These are phyloP conservation scores for Erpornis zantholeuca DNA, from an alignment of 2,113 vertebrate species.

Conservation along the genomic window DNA sequence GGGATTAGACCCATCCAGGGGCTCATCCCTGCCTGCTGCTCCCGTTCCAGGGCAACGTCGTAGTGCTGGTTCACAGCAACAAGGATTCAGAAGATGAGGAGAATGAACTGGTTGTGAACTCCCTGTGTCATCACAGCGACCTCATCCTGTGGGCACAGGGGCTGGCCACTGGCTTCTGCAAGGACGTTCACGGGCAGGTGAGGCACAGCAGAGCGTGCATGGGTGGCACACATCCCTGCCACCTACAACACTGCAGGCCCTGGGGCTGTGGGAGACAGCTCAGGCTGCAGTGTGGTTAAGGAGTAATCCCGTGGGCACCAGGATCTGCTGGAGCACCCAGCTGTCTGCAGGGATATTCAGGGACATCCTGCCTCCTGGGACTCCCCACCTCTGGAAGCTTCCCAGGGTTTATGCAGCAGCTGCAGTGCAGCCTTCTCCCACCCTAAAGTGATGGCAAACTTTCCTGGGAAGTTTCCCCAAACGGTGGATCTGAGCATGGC, in stretches of 20 bases:
- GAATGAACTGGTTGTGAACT: slow-evolving; percentile 74
- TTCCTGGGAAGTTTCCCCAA: background rate
- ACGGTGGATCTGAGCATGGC: background rate
- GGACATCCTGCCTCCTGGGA: background rate
- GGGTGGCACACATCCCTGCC: background rate
- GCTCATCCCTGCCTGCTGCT: background rate
- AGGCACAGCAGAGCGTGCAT: accelerated
- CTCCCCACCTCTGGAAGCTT: background rate
- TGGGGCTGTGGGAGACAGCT: accelerated
- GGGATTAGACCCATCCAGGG: background rate
- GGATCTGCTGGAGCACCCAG: background rate
- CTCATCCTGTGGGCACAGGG: slow-evolving; percentile 84
- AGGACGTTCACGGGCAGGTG: slow-evolving; percentile 93
- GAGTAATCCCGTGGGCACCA: background rate
- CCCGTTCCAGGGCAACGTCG: slow-evolving; percentile 80
- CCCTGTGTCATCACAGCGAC: slow-evolving; percentile 85
- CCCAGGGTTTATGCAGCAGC: background rate
- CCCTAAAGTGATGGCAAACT: background rate
- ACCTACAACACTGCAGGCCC: accelerated
- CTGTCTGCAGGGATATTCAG: background rate
- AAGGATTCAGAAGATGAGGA: slow-evolving; percentile 71
- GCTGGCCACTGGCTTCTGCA: slow-evolving; percentile 89
- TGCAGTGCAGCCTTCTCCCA: background rate
- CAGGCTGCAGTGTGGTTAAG: background rate
- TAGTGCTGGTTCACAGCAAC: slow-evolving; percentile 77